A percentile compares a stretch with the other conserved stretches of the same genome.
Evolutionary conservation across 2,797 vertebrate genomes (phyloP).

Genomic region (Notolabrus celidotus): DNA sequence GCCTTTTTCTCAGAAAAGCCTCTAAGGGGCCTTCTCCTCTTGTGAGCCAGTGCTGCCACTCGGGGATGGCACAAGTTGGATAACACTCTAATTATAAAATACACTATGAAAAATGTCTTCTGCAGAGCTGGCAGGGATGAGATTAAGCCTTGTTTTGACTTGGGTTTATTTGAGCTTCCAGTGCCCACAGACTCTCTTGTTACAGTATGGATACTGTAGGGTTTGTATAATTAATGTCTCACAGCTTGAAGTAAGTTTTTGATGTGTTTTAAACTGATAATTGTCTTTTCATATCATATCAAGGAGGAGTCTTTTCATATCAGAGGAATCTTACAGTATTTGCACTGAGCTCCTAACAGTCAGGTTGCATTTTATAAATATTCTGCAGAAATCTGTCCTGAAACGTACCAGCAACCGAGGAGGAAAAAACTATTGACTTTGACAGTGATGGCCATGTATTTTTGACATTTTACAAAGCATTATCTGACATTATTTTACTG

Average conservation of each 20-base stretch:
- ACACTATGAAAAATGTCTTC: constrained; percentile 60
- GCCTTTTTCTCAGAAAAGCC: constrained; percentile 72
- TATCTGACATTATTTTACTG: constrained; percentile 41
- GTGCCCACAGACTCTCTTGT: constrained; percentile 24
- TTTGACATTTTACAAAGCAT: constrained; percentile 29
- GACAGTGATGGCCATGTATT: constrained; percentile 27
- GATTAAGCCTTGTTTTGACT: constrained; percentile 66
- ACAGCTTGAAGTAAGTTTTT: constrained; percentile 18
- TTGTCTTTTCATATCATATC: background rate
- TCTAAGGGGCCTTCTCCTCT: constrained; percentile 60
- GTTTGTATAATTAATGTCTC: constrained; percentile 31
- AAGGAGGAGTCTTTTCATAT: background rate
- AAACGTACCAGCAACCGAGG: background rate
- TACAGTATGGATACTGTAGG: constrained; percentile 25
- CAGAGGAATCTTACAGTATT: constrained; percentile 7
- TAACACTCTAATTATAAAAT: constrained; percentile 76
- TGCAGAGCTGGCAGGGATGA: constrained; percentile 62
- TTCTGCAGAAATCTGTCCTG: background rate
- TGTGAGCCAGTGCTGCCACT: constrained; percentile 67
- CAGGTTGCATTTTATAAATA: background rate
- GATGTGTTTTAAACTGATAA: background rate
- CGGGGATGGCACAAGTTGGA: constrained; percentile 68
- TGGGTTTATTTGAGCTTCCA: constrained; percentile 50
- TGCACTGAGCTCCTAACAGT: constrained; percentile 1
- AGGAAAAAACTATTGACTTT: background rate